Percentiles rank a stretch among this genome's conserved stretches.
Evolutionary conservation across 92 coral and sea anemone genomes (phyloP).

Genomic region (Phenganax subtilis): DNA sequence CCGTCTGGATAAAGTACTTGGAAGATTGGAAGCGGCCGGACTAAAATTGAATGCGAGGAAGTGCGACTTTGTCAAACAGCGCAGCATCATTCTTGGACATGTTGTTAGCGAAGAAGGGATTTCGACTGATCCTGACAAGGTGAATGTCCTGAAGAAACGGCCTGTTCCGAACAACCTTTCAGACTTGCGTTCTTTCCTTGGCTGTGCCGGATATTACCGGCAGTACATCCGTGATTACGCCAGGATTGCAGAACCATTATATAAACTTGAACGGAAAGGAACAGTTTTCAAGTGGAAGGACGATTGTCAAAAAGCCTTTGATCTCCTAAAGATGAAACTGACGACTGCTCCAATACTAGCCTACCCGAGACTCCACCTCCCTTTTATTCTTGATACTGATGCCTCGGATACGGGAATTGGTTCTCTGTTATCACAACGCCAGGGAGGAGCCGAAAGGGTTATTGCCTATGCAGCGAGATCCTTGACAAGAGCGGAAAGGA

Average conservation of each 20-base stretch:
- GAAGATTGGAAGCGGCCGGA: constrained; percentile 46
- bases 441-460: constrained; percentile 1
- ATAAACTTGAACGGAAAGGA: constrained; percentile 19
- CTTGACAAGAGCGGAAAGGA: constrained; percentile 30
- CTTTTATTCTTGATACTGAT: constrained; percentile 51
- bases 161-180: constrained; percentile 22
- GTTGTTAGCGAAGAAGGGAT: constrained; percentile 35
- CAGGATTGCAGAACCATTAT: constrained; percentile 32
- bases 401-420: constrained; percentile 35
- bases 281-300: constrained; percentile 5
- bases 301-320: not conserved
- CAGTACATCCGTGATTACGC: constrained; percentile 24
- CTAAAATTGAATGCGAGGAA: constrained; percentile 45
- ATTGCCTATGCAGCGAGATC: constrained; percentile 28
- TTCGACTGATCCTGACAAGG: constrained; percentile 26
- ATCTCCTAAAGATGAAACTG: not conserved
- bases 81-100: constrained; percentile 25
- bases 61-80: constrained; percentile 5
- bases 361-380: constrained; percentile 42
- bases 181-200: constrained; percentile 37
- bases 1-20: constrained; percentile 36
- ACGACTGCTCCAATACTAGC: constrained; percentile 35
- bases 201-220: constrained; percentile 17
- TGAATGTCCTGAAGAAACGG: constrained; percentile 17
- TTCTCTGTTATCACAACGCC: constrained; percentile 21